These are phyloP conservation scores for Strigamia maritima DNA, from an alignment of 2,888 invertebrate genomes.

Conservation along the genomic window DNA sequence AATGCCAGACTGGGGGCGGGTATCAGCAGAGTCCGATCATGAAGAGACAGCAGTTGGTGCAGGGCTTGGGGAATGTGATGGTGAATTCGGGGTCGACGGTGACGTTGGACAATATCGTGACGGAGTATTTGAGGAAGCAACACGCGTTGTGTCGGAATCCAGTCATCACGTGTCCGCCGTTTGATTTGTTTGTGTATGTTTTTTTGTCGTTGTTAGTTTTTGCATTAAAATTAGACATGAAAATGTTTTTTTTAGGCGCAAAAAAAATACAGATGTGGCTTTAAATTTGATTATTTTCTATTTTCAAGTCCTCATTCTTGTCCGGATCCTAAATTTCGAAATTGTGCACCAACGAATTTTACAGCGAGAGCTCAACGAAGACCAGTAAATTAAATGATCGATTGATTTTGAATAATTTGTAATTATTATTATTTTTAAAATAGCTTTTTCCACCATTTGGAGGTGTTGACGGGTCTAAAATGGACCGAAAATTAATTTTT, in stretches of 20 bases:
- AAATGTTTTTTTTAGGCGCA: slow-evolving; percentile 18
- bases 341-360: slow-evolving; percentile 67
- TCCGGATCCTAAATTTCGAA: slow-evolving; percentile 75
- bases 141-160: slow-evolving; percentile 98
- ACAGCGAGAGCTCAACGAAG: slow-evolving; percentile 62
- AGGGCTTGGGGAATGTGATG: background rate
- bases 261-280: no score
- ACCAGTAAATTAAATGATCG: slow-evolving; percentile 49
- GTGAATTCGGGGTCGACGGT: slow-evolving; percentile 54
- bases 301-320: slow-evolving; percentile 84
- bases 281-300: slow-evolving; percentile 39
- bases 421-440: slow-evolving; percentile 34
- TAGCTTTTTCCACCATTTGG: slow-evolving; percentile 54
- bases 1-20: slow-evolving; percentile 43
- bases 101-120: slow-evolving; percentile 86
- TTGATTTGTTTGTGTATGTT: slow-evolving; percentile 80
- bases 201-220: slow-evolving; percentile 13
- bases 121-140: slow-evolving; percentile 93
- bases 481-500: slow-evolving; percentile 79
- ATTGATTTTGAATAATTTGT: no score
- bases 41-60: slow-evolving; percentile 35
- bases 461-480: slow-evolving; percentile 59
- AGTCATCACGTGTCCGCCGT: slow-evolving; percentile 94
- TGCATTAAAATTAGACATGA: no score
- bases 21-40: slow-evolving; percentile 45